Base-by-base conservation (phyloP, 2,888 invertebrate genomes). In the Drosophila ustulata region DNA sequence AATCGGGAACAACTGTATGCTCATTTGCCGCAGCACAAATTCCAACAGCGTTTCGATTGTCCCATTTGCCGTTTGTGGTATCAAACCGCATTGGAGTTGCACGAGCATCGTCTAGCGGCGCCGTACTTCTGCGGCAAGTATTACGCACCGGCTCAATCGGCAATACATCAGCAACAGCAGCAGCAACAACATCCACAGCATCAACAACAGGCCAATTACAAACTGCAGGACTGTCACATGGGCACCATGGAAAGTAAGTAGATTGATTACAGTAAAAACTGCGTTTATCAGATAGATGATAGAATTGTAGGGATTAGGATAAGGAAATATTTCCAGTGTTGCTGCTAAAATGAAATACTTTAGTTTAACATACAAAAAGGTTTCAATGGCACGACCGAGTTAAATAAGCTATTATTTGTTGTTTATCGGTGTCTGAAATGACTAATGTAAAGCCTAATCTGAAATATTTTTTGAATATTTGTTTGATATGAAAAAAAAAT, bases 121-220 rank as follows among this genome's bases (percentile, higher is more conserved):
- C 91, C 91, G n/a, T 90, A 90, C 57, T 89, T 89, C 57, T 91
- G 90, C 57, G 90, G 90, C 30, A 91, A 90, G 71, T 91, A 88
- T 71, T 91, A 90, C 57, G 58, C 61, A 25, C 53, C 47, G 8
- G 56, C 66, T 5, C 76, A 70, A 13, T 51, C 57, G 45, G 26
- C 64, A 37, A 1, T 59, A 46, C 61, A 56, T 5, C 75, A 59
- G 1, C 58, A 64, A 8, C 65, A 51, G 1, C 63, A 53, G 1
- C 58, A 64, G n/a, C 65, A 51, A 1, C 63, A 58, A 0, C 70
- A 41, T 1, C 63, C 28, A 23, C 80, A 70, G 30, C 67, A 72
- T 4, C 73, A 65, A 23, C 61, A 58, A 13, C 73, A 69, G 23
- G 26, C 63, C 18, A 89, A 82, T 72, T 89, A 89, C 46, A 90